Evolutionary conservation across 2,888 invertebrate species (phyloP), one percentile per base, ranked within the genome.

Genomic region (Cetonia aurata): DNA sequence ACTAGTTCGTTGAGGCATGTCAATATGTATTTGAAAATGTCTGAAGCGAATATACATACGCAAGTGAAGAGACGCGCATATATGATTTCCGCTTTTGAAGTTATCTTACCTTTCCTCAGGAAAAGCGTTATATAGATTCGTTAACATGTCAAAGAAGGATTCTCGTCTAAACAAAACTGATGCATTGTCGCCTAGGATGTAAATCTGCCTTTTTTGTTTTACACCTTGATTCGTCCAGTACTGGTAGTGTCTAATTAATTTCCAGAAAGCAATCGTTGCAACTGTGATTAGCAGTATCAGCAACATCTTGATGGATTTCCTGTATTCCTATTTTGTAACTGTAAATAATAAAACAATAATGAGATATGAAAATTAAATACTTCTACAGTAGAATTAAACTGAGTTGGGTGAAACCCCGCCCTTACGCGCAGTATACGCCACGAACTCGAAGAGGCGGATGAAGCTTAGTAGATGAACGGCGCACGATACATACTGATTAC

Each of bases 151-250:
- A 65, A 57, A 67, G 46, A 71, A 70, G 10, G 70, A 56, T 52
- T 71, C 71, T 33, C 31, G 46, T 46, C 67, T 19, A 10, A 73
- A 50, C 12, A 71, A 42, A 25, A 65, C 57, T 0, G 48, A n/a
- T 33, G 56, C 33, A 86, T 2, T 85, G 41, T 73, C 73, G 0
- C 71, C 77, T 0, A 84, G 81, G 81, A 85, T 86, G 77, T 84
- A 84, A 19, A 82, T 77, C 46, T 81, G 81, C 72, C 86, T 86
- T n/a, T 83, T 81, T 69, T 87, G 87, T 13, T 87, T 69, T 0
- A 77, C 76, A 44, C 72, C 69, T 0, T 77, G 68, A 1, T 75
- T 73, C 3, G 74, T 70, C 37, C 74, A 69, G 3, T 82, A 74
- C 0, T 70, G 60, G 42, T 76, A 76, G 8, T 79, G 80, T 59